Base-by-base conservation (phyloP, 2,888 invertebrate genomes). In the Oscheius onirici region DNA sequence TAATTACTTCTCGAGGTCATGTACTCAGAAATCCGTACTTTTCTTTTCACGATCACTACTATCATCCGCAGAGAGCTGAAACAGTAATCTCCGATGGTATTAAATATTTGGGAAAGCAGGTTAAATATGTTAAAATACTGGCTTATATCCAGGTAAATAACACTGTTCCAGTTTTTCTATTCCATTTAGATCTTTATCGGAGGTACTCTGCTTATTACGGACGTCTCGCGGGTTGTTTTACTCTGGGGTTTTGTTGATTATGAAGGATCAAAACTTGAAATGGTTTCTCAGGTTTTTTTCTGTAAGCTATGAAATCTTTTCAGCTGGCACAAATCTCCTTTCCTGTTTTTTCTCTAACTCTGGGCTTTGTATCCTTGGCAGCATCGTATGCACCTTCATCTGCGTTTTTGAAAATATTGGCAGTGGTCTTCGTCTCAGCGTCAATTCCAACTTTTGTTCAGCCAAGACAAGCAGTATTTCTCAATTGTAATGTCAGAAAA, bases 221-320 rank as follows among this genome's bases (percentile, higher is more conserved):
- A 80, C 55, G 73, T 78, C 40, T 80, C 80, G 15, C 72, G 74
- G 34, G 72, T 72, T 46, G 75, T 78, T 17, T 69, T 80, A 5
- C 66, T 80, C 17, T 80, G 80, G 80, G 76, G 77, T 44, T 76
- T 74, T 66, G 44, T 80, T 15, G 70, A 74, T 43, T 71, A 75
- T 28, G 72, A 74, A 44, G 78, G 74, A 41, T 73, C 74, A 6
- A 78, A 80, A 66, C 66, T 80, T 17, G 77, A 80, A 72, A 76
- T 75, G 74, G 76, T 76, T 41, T 41, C n/a, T n/a, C n/a, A n/a
- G n/a, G n/a, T n/a, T n/a, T n/a, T n/a, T n/a, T n/a, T n/a, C n/a
- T n/a, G n/a, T n/a, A n/a, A n/a, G n/a, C n/a, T n/a, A n/a, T n/a
- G n/a, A n/a, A n/a, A n/a, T n/a, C 8, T 11, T 65, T 71, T 55